These are phyloP conservation scores for Sebastes schlegelii DNA, from an alignment of 2,113 vertebrate species.

Conservation along the genomic window DNA sequence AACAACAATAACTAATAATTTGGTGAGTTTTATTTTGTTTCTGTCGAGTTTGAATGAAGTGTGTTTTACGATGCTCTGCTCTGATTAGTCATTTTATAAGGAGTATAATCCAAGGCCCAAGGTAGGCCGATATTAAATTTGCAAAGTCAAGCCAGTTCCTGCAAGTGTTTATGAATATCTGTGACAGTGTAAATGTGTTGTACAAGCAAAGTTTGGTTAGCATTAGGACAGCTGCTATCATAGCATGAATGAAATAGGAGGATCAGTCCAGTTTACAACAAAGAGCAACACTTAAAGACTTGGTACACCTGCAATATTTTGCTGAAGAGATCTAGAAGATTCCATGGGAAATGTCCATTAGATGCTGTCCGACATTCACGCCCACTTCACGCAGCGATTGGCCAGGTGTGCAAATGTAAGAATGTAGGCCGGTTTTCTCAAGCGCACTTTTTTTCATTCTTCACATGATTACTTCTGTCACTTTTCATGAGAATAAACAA, in stretches of 20 bases:
- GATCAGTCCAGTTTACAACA: background rate
- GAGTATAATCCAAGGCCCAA: no score
- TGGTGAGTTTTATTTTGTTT: no score
- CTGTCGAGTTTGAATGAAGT: no score
- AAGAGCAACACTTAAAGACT: background rate
- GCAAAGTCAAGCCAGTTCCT: background rate
- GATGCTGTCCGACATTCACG: background rate
- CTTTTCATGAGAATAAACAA: background rate
- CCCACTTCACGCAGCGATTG: background rate
- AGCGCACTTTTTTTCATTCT: background rate
- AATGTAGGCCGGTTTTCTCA: background rate
- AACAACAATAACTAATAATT: no score
- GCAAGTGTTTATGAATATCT: background rate
- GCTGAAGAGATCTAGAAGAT: no score
- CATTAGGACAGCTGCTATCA: no score
- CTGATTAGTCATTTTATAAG: no score
- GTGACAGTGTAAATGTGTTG: background rate
- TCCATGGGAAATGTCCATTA: background rate
- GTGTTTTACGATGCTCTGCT: no score
- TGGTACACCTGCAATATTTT: no score
- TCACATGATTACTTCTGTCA: background rate
- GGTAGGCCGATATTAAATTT: background rate
- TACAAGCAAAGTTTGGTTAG: background rate
- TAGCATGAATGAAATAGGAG: background rate
- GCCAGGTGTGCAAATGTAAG: background rate